Conservation (phyloP, 2,797 vertebrate species). For the Cirrhinus molitorella region DNA sequence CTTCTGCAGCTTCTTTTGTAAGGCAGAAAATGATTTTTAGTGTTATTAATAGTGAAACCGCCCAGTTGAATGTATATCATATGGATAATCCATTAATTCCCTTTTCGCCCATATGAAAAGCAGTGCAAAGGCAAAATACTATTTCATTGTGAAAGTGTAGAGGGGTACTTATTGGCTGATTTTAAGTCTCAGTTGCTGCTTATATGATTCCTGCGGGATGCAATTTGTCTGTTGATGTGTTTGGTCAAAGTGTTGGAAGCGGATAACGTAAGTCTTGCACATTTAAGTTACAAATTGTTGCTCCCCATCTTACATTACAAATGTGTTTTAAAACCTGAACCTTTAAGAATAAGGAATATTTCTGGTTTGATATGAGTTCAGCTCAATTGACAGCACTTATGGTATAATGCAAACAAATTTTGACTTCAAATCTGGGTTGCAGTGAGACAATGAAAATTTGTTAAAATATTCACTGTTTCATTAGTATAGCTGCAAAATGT, state of each 20-base stretch:
- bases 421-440: neutral
- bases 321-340: neutral
- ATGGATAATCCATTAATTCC: conserved; percentile 4
- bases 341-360: too few species aligned
- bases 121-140: conserved; percentile 5
- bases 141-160: neutral
- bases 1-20: conserved; percentile 22
- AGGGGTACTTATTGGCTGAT: neutral
- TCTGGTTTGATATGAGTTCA: neutral
- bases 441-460: neutral
- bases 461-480: neutral
- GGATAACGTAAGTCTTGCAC: neutral
- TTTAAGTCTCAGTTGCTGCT: neutral
- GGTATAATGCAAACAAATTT: neutral
- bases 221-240: neutral
- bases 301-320: neutral
- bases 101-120: neutral
- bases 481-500: too few species aligned
- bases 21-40: conserved; percentile 32
- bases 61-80: neutral
- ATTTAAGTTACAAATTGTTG: neutral
- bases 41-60: conserved; percentile 26
- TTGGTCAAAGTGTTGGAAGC: neutral
- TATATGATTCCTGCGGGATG: neutral
- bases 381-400: neutral